A percentile compares a stretch with the other conserved stretches of the same genome.
Conservation (phyloP, 2,797 vertebrate genomes). For the Neoniphon sammara region DNA sequence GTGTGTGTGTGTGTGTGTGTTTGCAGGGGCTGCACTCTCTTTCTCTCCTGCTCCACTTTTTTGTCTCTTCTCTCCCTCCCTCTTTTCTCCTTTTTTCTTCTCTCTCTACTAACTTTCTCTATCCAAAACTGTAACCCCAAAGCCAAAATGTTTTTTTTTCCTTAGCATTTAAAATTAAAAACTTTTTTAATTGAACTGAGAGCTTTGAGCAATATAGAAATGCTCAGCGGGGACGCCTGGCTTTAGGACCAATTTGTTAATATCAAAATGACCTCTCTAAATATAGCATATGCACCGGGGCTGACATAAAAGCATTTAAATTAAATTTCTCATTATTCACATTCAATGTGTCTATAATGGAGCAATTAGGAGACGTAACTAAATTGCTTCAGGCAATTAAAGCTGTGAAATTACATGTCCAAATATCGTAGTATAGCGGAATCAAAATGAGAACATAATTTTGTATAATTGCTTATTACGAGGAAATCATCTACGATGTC, state of each 20-base stretch:
- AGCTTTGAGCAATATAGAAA: constrained; percentile 1
- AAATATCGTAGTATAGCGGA: constrained; percentile 47
- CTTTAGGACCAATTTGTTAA: constrained; percentile 40
- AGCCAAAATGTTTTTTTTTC: constrained; percentile 37
- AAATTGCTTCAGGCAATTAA: constrained; percentile 73
- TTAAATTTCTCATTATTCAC: constrained; percentile 60
- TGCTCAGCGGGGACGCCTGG: constrained; percentile 4
- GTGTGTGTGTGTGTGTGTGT: background rate
- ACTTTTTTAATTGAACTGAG: constrained; percentile 24
- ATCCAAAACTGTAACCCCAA: constrained; percentile 2
- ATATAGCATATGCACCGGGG: constrained; percentile 23
- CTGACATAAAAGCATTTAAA: constrained; percentile 50
- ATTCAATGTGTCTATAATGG: constrained; percentile 59
- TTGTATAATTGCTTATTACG: constrained; percentile 69
- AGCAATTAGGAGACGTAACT: constrained; percentile 63
- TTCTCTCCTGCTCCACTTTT: constrained; percentile 6
- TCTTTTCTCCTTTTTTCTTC: background rate
- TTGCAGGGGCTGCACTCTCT: constrained; percentile 15
- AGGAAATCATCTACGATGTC: constrained; percentile 54
- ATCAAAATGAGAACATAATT: constrained; percentile 71
- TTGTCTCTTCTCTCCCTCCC: background rate
- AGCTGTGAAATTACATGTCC: constrained; percentile 63
- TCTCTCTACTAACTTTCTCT: constrained; percentile 5
- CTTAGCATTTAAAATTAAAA: constrained; percentile 21
- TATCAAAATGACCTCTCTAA: constrained; percentile 43